phyloP scores from a whole-genome alignment of 2,113 vertebrate genomes.

The Ctenodactylus gundi region DNA sequence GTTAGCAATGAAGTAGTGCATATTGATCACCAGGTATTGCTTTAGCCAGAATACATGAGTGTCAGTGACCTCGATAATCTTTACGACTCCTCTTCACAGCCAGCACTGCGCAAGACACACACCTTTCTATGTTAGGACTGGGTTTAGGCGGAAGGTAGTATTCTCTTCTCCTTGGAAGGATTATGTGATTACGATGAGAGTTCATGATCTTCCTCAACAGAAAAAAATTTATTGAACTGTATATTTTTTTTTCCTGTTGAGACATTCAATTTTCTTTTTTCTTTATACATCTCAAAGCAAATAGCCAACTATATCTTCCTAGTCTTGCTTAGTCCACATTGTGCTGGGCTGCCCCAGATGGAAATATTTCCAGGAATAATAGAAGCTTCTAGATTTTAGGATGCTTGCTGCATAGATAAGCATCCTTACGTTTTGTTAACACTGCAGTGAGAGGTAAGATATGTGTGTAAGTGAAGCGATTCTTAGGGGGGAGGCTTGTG shows the following conservation, averaged over 20 bases:
- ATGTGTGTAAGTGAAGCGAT: background rate
- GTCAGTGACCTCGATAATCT: background rate
- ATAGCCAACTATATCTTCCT: background rate
- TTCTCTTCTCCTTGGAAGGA: background rate
- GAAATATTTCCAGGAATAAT: background rate
- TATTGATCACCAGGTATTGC: background rate
- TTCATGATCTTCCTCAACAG: background rate
- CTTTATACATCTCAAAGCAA: background rate
- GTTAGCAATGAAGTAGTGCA: background rate
- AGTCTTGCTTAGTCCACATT: background rate
- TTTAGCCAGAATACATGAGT: background rate
- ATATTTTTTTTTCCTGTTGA: background rate
- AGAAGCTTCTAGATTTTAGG: background rate
- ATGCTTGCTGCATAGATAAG: background rate
- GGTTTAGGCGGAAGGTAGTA: background rate
- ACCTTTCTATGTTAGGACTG: background rate
- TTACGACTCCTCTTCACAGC: background rate
- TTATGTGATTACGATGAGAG: background rate
- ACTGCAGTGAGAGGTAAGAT: background rate
- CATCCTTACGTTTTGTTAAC: background rate
- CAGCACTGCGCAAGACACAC: background rate
- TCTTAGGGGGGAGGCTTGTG: background rate
- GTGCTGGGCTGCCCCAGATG: background rate
- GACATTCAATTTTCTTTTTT: background rate
- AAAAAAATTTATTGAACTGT: no score